Conservation (phyloP, 2,888 invertebrate species). For the Luffia ferchaultella region DNA sequence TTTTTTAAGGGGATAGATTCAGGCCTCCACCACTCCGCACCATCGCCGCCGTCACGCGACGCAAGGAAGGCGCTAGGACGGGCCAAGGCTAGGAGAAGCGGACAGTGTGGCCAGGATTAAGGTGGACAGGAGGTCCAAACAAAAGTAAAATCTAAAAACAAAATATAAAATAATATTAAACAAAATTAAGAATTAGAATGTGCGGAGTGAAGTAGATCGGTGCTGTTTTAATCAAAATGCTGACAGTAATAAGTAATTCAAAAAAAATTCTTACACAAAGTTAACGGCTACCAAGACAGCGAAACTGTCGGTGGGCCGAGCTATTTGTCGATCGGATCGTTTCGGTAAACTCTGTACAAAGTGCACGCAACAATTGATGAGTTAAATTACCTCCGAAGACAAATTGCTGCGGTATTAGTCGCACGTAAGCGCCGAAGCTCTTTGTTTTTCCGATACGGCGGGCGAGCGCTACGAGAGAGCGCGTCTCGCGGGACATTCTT, state of each 20-base stretch:
- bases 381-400: constrained; percentile 5
- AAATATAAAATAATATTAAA: constrained; percentile 6
- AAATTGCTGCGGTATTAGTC: constrained; percentile 3
- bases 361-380: constrained; percentile 10
- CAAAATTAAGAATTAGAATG: constrained; percentile 23
- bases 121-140: background rate
- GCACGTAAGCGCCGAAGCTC: background rate
- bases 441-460: constrained; percentile 33
- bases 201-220: constrained; percentile 21
- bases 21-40: constrained; percentile 5
- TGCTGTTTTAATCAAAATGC: too few relatives aligned
- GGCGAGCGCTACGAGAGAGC: constrained; percentile 39
- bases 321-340: too few relatives aligned
- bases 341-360: too few relatives aligned
- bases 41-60: constrained; percentile 4
- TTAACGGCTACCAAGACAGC: too few relatives aligned
- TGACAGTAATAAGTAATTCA: too few relatives aligned
- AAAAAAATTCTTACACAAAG: too few relatives aligned
- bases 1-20: background rate
- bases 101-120: too few relatives aligned
- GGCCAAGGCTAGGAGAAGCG: too few relatives aligned
- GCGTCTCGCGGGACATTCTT: constrained; percentile 25
- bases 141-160: constrained; percentile 1
- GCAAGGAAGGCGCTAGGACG: constrained; percentile 5
- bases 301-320: too few relatives aligned